Percentiles rank a stretch among this genome's conserved stretches.
Evolutionary conservation across 1,140 invertebrate genomes (phyloP).

Genomic region (Caenorhabditis inopinata): DNA sequence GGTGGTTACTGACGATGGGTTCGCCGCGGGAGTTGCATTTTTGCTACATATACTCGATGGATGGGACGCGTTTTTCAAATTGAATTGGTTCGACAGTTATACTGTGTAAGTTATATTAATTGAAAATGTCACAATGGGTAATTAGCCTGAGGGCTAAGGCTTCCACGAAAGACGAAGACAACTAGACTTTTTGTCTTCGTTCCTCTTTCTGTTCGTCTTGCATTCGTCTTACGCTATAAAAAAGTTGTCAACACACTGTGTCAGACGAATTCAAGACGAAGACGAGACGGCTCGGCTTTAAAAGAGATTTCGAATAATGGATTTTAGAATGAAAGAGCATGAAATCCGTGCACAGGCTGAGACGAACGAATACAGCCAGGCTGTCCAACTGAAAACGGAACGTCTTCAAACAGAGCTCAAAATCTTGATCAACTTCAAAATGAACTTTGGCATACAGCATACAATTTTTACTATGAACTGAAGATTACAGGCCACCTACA

Average conservation of each 20-base stretch:
- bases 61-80: background rate
- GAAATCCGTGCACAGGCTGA: background rate
- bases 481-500: too few species aligned
- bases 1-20: background rate
- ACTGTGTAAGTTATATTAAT: background rate
- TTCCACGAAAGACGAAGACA: too few species aligned
- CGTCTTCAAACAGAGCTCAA: background rate
- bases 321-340: background rate
- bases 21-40: background rate
- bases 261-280: too few species aligned
- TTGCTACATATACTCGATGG: background rate
- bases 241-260: too few species aligned
- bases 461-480: conserved; percentile 1
- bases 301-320: too few species aligned
- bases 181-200: too few species aligned
- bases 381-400: background rate
- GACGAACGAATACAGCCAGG: background rate
- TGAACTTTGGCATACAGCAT: background rate
- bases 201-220: too few species aligned
- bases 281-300: too few species aligned
- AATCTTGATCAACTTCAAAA: background rate
- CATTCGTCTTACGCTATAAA: too few species aligned
- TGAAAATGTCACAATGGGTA: too few species aligned
- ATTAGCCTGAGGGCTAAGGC: too few species aligned
- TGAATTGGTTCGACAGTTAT: background rate